These are phyloP conservation scores for Coenonympha arcania DNA, from an alignment of 2,888 invertebrate species.

Conservation along the genomic window DNA sequence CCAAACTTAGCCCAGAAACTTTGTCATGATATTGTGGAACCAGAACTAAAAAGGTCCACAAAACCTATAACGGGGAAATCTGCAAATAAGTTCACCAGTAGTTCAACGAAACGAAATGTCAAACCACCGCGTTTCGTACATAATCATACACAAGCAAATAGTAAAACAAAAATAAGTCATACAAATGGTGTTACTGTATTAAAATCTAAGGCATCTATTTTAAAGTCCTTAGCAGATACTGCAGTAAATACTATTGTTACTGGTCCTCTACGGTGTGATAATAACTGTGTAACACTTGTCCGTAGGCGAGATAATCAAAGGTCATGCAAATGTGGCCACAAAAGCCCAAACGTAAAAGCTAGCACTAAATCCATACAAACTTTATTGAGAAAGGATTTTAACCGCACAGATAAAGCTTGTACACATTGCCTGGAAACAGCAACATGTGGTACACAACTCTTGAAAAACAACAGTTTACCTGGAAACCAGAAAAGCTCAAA, in stretches of 20 bases:
- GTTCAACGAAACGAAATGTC: constrained; percentile 24
- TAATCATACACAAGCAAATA: constrained; percentile 40
- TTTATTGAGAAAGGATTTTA: constrained; percentile 23
- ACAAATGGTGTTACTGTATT: constrained; percentile 29
- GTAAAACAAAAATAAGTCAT: constrained; percentile 33
- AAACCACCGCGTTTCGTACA: constrained; percentile 33
- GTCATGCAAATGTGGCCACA: constrained; percentile 35
- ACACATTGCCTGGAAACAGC: constrained; percentile 21
- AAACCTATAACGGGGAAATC: constrained; percentile 20
- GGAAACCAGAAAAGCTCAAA: constrained; percentile 12
- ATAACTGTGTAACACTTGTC: constrained; percentile 43
- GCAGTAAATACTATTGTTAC: constrained; percentile 43
- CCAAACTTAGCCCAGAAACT: constrained; percentile 47
- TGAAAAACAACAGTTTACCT: constrained; percentile 19
- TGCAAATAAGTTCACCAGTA: constrained; percentile 13
- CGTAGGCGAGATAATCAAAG: constrained; percentile 37
- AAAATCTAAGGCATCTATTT: constrained; percentile 35
- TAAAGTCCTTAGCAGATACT: constrained; percentile 35
- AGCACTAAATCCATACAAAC: constrained; percentile 42
- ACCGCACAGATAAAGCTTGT: constrained; percentile 45
- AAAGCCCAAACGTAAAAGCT: constrained; percentile 24
- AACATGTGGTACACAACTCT: constrained; percentile 28
- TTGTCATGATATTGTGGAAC: constrained; percentile 47
- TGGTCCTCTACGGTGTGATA: constrained; percentile 41
- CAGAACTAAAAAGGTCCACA: constrained; percentile 31